Evolutionary conservation across 2,113 vertebrate species (phyloP).

Genomic region (Propithecus coquereli): DNA sequence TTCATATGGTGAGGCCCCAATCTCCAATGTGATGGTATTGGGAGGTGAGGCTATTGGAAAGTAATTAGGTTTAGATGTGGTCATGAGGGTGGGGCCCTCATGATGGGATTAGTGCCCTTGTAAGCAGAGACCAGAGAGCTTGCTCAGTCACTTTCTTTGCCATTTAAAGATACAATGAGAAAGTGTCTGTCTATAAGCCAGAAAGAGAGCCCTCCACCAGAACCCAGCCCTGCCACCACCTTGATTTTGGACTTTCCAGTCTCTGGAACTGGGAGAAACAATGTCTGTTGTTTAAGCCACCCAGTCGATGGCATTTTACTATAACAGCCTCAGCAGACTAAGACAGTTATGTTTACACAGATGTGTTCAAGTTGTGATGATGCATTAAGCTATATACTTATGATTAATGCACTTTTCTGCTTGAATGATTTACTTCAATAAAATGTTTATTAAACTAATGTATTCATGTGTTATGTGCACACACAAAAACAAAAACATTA

Average conservation of each 20-base stretch:
- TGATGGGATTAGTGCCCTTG: background rate
- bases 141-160: background rate
- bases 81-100: background rate
- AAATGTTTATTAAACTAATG: slow-evolving; percentile 34
- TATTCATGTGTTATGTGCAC: background rate
- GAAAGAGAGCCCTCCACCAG: background rate
- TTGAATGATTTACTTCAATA: slow-evolving; percentile 33
- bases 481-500: background rate
- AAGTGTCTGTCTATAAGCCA: background rate
- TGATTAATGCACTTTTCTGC: slow-evolving; percentile 16
- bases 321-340: background rate
- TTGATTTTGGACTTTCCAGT: background rate
- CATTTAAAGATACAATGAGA: background rate
- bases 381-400: background rate
- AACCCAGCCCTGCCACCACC: background rate
- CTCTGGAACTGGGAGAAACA: background rate
- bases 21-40: background rate
- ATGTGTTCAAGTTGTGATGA: background rate
- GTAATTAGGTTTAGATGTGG: background rate
- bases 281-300: background rate
- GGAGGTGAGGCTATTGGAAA: background rate
- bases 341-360: background rate
- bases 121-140: background rate
- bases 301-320: background rate
- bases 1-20: background rate